Percentiles rank a stretch among this genome's conserved stretches.
Conservation (phyloP, 92 coral and sea anemone species). For the Palythoa caribaeorum region DNA sequence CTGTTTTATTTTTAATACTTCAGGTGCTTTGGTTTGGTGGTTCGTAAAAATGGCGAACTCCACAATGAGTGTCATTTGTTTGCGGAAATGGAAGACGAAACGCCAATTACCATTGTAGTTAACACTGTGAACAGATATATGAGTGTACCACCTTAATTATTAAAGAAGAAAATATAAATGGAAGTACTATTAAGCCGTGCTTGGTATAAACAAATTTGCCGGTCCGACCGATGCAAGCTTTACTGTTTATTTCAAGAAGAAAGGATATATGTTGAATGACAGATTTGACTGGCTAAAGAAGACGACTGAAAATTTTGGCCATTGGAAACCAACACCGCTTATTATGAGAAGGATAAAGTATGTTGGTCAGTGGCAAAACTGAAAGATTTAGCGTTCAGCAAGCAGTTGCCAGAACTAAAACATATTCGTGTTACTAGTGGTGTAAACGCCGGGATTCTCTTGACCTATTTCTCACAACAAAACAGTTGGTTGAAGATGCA, state of each 20-base stretch:
- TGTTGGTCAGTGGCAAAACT: neutral
- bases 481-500: too few relatives aligned
- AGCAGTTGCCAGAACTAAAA: neutral
- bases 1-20: neutral
- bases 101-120: slow-evolving; percentile 84
- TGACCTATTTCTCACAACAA: too few relatives aligned
- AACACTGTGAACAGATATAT: slow-evolving; percentile 85
- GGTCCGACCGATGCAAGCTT: neutral
- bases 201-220: neutral
- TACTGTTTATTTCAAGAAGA: neutral
- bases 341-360: neutral
- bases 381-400: neutral
- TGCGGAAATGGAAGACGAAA: slow-evolving; percentile 86
- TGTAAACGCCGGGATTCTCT: neutral
- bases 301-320: neutral
- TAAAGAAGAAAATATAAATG: neutral
- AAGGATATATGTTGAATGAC: neutral
- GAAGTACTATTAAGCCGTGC: slow-evolving; percentile 14
- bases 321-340: neutral
- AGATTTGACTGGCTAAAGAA: neutral
- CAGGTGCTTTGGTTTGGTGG: slow-evolving; percentile 93
- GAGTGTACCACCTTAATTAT: slow-evolving; percentile 37
- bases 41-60: slow-evolving; percentile 86
- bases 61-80: slow-evolving; percentile 96
- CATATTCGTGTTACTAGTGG: neutral